Conservation (phyloP, 2,797 vertebrate species). For the Anolis apletophallus region DNA sequence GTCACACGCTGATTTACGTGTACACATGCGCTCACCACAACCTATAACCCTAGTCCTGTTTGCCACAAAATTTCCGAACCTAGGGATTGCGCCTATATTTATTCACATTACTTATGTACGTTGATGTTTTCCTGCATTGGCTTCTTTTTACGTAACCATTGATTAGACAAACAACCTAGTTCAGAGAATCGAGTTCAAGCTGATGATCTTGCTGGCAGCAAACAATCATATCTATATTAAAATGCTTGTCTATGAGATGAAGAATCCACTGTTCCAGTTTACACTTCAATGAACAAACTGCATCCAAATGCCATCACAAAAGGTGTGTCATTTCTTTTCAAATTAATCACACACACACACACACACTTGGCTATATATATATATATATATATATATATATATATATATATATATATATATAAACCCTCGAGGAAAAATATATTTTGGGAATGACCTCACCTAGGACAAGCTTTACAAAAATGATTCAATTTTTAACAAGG, state of each 20-base stretch:
- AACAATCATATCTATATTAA: neutral
- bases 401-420: too few relatives aligned
- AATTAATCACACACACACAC: neutral
- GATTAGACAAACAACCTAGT: neutral
- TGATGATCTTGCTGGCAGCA: neutral
- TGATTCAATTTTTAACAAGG: too few relatives aligned
- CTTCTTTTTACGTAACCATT: neutral
- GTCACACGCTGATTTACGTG: neutral
- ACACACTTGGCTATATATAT: too few relatives aligned
- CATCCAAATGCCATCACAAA: neutral
- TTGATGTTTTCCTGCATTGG: neutral
- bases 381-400: too few relatives aligned
- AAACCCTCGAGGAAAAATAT: accelerated
- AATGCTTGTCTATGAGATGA: neutral
- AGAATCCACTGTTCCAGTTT: neutral
- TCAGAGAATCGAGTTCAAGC: neutral
- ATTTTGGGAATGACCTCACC: accelerated
- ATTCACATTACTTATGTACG: neutral
- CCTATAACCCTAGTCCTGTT: neutral
- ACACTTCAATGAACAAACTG: neutral
- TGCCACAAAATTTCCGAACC: neutral
- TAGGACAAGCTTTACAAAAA: neutral
- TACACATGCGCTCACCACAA: neutral
- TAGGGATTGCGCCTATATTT: neutral
- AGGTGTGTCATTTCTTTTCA: neutral